A percentile compares a stretch with the other conserved stretches of the same genome.
phyloP scores from a whole-genome alignment of 1,140 invertebrate species.

The Stegodyphus mimosarum region DNA sequence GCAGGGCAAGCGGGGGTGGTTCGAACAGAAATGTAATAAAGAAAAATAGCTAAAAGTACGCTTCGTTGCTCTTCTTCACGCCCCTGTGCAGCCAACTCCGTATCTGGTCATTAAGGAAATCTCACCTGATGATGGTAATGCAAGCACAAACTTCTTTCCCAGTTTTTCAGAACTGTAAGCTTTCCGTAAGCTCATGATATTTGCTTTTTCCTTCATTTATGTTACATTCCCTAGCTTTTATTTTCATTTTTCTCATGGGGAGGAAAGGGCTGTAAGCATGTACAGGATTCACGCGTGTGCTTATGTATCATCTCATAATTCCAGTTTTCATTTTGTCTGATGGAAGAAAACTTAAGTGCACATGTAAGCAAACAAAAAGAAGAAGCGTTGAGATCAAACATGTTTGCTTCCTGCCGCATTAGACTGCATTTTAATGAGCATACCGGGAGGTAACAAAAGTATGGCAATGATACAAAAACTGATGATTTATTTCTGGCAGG shows the following conservation, averaged over 20 bases:
- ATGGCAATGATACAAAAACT: not conserved
- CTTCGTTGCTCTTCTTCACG: constrained; percentile 22
- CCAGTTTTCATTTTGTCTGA: too few species aligned
- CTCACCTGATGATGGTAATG: constrained; percentile 29
- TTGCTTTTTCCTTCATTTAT: not conserved
- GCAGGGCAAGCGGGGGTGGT: not conserved
- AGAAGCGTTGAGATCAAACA: too few species aligned
- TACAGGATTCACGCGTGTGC: too few species aligned
- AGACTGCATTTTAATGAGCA: too few species aligned
- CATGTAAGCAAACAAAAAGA: too few species aligned
- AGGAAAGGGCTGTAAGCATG: too few species aligned
- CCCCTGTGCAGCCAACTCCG: not conserved
- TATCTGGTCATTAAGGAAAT: constrained; percentile 32
- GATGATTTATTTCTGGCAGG: too few species aligned
- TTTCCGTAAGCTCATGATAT: not conserved
- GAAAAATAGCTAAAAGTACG: constrained; percentile 30
- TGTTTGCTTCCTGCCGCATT: too few species aligned
- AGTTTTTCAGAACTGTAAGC: not conserved
- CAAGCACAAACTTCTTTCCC: not conserved
- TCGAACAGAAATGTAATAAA: constrained; percentile 33
- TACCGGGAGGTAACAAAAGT: not conserved
- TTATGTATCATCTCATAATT: too few species aligned
- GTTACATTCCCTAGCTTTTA: not conserved
- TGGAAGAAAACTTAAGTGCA: too few species aligned
- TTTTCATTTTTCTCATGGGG: not conserved